These are phyloP conservation scores for Archilochus colubris DNA, from an alignment of 2,113 vertebrate species.

Conservation along the genomic window DNA sequence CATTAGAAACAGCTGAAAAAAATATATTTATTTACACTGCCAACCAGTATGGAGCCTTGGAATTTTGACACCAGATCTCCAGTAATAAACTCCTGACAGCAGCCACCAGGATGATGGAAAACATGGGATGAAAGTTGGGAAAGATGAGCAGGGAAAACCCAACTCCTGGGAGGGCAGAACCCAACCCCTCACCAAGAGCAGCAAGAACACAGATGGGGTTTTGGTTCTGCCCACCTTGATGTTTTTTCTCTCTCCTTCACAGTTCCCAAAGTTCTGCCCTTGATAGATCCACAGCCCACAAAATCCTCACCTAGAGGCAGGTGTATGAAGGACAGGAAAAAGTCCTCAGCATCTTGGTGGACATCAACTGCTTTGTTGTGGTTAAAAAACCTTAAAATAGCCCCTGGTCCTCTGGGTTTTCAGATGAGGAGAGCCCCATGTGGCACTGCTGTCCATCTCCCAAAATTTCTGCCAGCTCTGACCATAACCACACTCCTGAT, in stretches of 20 bases:
- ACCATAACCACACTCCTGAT: not conserved
- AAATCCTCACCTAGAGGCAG: not conserved
- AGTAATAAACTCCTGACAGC: not conserved
- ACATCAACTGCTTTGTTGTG: not conserved
- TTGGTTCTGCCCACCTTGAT: not conserved
- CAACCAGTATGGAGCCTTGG: not conserved
- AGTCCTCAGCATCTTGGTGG: not conserved
- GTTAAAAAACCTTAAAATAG: not conserved
- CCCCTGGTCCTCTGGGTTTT: not conserved
- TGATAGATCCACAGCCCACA: not conserved
- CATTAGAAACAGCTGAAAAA: not conserved
- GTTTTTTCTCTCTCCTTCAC: not conserved
- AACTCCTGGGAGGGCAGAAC: not conserved
- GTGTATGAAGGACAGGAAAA: fast-evolving
- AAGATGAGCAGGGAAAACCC: not conserved
- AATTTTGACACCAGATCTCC: not conserved
- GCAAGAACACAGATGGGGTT: not conserved
- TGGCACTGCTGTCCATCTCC: not conserved
- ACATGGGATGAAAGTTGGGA: not conserved
- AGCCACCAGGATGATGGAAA: not conserved
- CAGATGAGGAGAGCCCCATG: fast-evolving
- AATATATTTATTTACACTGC: not conserved
- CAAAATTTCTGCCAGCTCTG: not conserved
- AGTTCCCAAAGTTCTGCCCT: not conserved
- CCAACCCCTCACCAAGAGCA: not conserved